These are phyloP conservation scores for Ursus arctos DNA, from an alignment of 2,113 vertebrate genomes.

Conservation along the genomic window DNA sequence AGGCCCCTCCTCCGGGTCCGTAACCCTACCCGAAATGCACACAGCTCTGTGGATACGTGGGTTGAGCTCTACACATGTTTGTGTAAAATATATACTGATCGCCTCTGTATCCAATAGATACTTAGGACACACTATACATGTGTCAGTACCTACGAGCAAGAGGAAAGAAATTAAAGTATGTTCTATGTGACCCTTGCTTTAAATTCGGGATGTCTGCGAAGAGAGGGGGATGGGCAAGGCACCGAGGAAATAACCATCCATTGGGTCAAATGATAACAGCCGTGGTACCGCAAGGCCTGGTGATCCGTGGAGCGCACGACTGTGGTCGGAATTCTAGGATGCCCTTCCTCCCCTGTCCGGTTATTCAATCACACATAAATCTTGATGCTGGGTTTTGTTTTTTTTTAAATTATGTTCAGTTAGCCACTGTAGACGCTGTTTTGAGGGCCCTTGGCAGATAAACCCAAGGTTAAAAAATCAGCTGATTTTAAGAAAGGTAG, in stretches of 20 bases:
- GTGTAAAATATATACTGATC: background rate
- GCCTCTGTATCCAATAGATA: background rate
- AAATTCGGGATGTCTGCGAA: too few relatives aligned
- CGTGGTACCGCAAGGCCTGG: fast-evolving
- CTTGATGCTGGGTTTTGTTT: too few relatives aligned
- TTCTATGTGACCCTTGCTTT: background rate
- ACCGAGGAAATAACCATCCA: fast-evolving
- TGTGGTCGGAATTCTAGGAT: background rate
- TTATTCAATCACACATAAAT: too few relatives aligned
- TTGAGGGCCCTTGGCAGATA: background rate
- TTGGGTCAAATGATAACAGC: too few relatives aligned
- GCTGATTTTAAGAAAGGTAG: too few relatives aligned
- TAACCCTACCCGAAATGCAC: too few relatives aligned
- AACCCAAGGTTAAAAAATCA: background rate
- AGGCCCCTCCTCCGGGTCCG: fast-evolving
- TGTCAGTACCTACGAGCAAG: too few relatives aligned
- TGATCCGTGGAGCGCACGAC: background rate
- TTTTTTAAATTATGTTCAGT: too few relatives aligned
- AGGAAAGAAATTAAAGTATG: background rate
- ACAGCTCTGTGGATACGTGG: fast-evolving
- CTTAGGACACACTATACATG: too few relatives aligned
- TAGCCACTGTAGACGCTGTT: fast-evolving
- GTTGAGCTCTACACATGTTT: fast-evolving
- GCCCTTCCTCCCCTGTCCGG: background rate
- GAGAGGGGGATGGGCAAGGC: background rate